Percentiles rank a stretch among this genome's conserved stretches.
These are phyloP conservation scores for Aphodius granarius DNA, from an alignment of 2,888 invertebrate genomes.

Conservation along the genomic window DNA sequence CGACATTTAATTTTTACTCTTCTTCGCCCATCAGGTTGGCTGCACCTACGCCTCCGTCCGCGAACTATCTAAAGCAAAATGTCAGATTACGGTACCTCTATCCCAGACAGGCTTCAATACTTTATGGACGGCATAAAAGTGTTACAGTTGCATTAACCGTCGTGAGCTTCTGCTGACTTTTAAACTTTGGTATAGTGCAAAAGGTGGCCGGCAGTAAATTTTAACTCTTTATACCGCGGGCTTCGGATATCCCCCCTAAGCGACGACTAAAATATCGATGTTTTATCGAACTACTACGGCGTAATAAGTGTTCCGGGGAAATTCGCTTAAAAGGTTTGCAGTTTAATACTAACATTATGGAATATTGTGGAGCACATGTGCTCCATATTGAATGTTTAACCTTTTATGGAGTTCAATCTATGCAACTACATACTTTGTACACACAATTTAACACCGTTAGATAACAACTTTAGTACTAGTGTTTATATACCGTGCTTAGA, in stretches of 20 bases:
- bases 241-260: background rate
- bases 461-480: background rate
- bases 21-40: background rate
- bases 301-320: background rate
- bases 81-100: background rate
- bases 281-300: background rate
- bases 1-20: background rate
- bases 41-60: background rate
- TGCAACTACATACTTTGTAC: background rate
- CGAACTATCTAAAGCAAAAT: background rate
- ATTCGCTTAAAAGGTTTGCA: slow-evolving; percentile 13
- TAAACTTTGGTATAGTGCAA: background rate
- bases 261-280: background rate
- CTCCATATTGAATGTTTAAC: background rate
- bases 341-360: slow-evolving; percentile 8
- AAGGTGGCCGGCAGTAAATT: background rate
- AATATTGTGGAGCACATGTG: background rate
- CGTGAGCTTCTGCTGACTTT: background rate
- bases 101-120: background rate
- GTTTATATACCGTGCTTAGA: background rate
- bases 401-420: background rate
- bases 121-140: background rate
- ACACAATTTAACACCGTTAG: background rate
- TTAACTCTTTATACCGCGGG: background rate
- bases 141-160: background rate